Evolutionary conservation across 2,888 invertebrate genomes (phyloP).

Genomic region (Nephrocerus scutellatus): DNA sequence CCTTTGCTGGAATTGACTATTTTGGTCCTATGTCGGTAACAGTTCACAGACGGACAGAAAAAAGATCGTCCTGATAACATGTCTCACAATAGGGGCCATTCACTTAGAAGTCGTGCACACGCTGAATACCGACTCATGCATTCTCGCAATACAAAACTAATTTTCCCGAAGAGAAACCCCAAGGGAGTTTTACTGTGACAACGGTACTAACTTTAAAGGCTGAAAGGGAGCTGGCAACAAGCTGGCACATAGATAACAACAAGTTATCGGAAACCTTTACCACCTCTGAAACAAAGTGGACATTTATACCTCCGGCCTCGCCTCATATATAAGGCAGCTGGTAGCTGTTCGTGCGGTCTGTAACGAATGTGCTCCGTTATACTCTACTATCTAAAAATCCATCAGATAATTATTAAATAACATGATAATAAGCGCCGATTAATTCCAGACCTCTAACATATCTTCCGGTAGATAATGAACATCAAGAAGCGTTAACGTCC

Average conservation of each 20-base stretch:
- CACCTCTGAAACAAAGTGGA: conserved; percentile 11
- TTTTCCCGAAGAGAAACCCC: conserved; percentile 18
- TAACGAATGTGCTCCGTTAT: conserved; percentile 3
- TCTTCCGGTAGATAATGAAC: conserved; percentile 9
- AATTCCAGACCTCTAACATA: conserved; percentile 16
- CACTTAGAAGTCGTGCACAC: conserved; percentile 18
- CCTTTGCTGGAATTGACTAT: conserved; percentile 12
- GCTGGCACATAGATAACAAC: conserved; percentile 10
- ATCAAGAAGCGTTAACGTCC: conserved; percentile 15
- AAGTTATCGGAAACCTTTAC: conserved; percentile 17
- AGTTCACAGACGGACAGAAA: conserved; percentile 13
- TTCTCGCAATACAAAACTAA: conserved; percentile 15
- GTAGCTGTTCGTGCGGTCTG: conserved; percentile 12
- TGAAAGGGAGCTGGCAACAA: conserved; percentile 17
- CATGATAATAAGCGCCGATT: conserved; percentile 13
- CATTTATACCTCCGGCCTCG: conserved; percentile 11
- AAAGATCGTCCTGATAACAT: conserved; percentile 17
- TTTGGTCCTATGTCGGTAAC: conserved; percentile 15
- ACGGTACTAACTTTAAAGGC: conserved; percentile 22
- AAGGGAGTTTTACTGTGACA: conserved; percentile 18
- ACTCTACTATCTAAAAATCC: conserved; percentile 5
- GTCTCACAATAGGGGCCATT: conserved; percentile 18
- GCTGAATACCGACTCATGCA: conserved; percentile 15
- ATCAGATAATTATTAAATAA: conserved; percentile 13
- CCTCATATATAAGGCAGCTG: conserved; percentile 11